phyloP scores from a whole-genome alignment of 2,888 invertebrate species.

The Apamea epomidion region DNA sequence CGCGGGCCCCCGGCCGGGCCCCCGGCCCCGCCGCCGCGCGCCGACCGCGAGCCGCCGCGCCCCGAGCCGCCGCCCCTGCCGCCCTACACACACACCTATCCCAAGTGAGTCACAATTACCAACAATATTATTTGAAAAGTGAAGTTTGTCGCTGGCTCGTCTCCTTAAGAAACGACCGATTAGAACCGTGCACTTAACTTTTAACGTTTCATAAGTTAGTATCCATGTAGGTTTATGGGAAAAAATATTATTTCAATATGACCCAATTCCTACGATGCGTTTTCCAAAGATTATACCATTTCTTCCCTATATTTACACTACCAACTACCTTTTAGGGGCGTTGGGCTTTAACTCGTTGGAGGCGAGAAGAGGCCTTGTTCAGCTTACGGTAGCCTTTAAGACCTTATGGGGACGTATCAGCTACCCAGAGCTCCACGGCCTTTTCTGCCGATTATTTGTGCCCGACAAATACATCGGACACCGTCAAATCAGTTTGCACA shows the following conservation, averaged over 20 bases:
- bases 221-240: background rate
- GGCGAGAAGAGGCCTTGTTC: too few species aligned
- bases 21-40: constrained; percentile 70
- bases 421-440: too few species aligned
- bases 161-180: too few species aligned
- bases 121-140: background rate
- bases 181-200: background rate
- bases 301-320: too few species aligned
- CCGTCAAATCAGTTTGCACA: too few species aligned
- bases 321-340: too few species aligned
- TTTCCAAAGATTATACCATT: too few species aligned
- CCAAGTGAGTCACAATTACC: constrained; percentile 19
- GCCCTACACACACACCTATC: constrained; percentile 60
- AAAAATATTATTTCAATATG: background rate
- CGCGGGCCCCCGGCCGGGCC: constrained; percentile 69
- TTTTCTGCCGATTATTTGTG: too few species aligned
- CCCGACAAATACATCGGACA: too few species aligned
- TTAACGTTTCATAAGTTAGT: background rate
- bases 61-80: constrained; percentile 65
- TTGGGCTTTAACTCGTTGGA: too few species aligned
- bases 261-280: background rate
- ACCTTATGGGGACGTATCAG: too few species aligned
- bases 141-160: background rate
- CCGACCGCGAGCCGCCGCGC: constrained; percentile 59
- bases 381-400: too few species aligned